A percentile compares a stretch with the other conserved stretches of the same genome.
These are phyloP conservation scores for Rhingia rostrata DNA, from an alignment of 2,888 invertebrate genomes.

Conservation along the genomic window DNA sequence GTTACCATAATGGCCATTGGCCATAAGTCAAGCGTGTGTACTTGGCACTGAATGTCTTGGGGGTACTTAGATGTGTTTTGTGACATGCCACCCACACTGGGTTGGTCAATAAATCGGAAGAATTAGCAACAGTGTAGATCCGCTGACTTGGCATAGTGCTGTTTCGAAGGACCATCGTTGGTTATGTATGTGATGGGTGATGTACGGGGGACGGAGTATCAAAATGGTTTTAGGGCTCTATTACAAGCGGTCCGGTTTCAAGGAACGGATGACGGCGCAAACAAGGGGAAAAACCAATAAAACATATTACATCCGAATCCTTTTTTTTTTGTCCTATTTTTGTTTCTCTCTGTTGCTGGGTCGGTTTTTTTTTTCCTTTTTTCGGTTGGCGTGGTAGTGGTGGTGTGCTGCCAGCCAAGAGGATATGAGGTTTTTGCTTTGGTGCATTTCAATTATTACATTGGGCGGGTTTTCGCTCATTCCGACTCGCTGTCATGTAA, in stretches of 20 bases:
- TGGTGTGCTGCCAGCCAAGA: conserved; percentile 10
- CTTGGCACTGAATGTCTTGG: conserved; percentile 63
- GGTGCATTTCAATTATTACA: conserved; percentile 65
- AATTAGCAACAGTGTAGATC: conserved; percentile 58
- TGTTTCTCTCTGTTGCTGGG: not conserved
- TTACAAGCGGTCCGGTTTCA: conserved; percentile 32
- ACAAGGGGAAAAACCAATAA: conserved; percentile 56
- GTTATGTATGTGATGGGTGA: conserved; percentile 42
- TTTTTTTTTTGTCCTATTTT: conserved; percentile 24
- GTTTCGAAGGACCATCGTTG: conserved; percentile 22
- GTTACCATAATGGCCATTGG: conserved; percentile 65
- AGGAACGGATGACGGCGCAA: conserved; percentile 34
- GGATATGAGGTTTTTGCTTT: conserved; percentile 59
- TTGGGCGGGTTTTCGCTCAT: conserved; percentile 18
- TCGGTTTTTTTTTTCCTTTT: conserved; percentile 27
- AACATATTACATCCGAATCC: conserved; percentile 67
- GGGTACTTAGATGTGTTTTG: conserved; percentile 46
- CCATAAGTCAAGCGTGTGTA: conserved; percentile 74
- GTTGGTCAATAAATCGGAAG: conserved; percentile 59
- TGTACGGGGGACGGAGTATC: conserved; percentile 39
- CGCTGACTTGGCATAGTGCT: conserved; percentile 58
- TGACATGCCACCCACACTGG: conserved; percentile 19
- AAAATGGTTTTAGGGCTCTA: conserved; percentile 63
- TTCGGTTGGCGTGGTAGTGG: conserved; percentile 3
- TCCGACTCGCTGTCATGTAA: conserved; percentile 61